phyloP scores from a whole-genome alignment of 1,140 invertebrate genomes.

The Drosophila dunni region DNA sequence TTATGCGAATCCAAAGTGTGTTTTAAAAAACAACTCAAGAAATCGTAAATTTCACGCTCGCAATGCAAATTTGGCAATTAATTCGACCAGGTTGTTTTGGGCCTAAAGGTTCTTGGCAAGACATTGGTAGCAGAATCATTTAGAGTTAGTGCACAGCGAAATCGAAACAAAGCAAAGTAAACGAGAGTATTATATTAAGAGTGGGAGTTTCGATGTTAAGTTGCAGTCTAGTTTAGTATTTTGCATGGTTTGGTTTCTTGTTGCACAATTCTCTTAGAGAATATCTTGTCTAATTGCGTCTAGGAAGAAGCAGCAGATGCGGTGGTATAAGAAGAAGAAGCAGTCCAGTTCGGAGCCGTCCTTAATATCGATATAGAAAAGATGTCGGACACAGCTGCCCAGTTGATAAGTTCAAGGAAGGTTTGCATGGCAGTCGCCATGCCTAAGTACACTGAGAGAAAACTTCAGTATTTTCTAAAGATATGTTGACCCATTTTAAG shows the following conservation, averaged over 20 bases:
- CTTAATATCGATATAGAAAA: constrained; percentile 50
- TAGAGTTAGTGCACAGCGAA: no score
- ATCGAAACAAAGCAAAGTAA: no score
- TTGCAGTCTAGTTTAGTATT: background rate
- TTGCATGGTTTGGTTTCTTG: background rate
- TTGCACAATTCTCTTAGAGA: constrained; percentile 8
- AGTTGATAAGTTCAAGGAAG: background rate
- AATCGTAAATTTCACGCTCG: no score
- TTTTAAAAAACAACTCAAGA: no score
- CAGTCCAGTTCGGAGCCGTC: constrained; percentile 8
- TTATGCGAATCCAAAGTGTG: no score
- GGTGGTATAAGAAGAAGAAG: no score
- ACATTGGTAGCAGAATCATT: no score
- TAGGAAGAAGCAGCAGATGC: constrained; percentile 1
- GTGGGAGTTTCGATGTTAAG: background rate
- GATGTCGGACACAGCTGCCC: constrained; percentile 12
- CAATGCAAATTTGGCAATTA: no score
- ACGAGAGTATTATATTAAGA: background rate
- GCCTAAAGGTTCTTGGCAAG: no score
- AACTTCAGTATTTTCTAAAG: no score
- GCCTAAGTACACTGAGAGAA: constrained; percentile 19
- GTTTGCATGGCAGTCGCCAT: background rate
- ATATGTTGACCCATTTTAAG: no score
- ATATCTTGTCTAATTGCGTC: constrained; percentile 57
- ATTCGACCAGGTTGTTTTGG: no score